Conservation (phyloP, 2,113 vertebrate species). For the Typhlomys cinereus region DNA sequence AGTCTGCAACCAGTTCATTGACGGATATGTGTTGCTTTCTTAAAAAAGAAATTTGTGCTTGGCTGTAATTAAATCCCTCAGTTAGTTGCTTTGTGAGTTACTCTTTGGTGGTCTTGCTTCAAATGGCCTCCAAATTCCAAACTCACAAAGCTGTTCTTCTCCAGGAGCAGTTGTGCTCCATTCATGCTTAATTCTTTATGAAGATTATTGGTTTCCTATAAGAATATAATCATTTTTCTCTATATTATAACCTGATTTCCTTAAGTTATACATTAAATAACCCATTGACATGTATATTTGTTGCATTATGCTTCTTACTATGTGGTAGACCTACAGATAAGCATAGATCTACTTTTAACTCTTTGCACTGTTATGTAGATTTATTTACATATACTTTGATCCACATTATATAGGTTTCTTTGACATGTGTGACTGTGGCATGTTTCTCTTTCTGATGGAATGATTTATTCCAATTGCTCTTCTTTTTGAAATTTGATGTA, state of each 20-base stretch:
- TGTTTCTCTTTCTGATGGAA: neutral
- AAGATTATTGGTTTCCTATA: constrained; percentile 1
- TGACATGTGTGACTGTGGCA: neutral
- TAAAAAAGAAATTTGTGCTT: constrained; percentile 13
- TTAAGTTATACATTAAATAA: neutral
- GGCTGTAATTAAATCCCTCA: neutral
- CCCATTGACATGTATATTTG: neutral
- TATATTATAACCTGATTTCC: neutral
- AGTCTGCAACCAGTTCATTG: neutral
- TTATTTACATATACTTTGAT: constrained; percentile 17
- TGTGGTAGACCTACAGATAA: neutral
- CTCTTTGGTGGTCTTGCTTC: neutral
- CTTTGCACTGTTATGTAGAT: neutral
- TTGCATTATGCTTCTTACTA: neutral
- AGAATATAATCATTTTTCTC: constrained; percentile 24
- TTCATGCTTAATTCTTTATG: constrained; percentile 7
- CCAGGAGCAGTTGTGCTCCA: neutral
- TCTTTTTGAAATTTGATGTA: constrained; percentile 9
- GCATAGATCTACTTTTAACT: constrained; percentile 1
- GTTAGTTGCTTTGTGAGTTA: neutral
- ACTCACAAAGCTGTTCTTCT: constrained; percentile 5
- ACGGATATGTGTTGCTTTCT: neutral
- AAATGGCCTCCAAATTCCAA: neutral
- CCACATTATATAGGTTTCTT: neutral
- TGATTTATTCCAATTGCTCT: neutral